These are phyloP conservation scores for Agrypnus murinus DNA, from an alignment of 2,888 invertebrate genomes.

Conservation along the genomic window DNA sequence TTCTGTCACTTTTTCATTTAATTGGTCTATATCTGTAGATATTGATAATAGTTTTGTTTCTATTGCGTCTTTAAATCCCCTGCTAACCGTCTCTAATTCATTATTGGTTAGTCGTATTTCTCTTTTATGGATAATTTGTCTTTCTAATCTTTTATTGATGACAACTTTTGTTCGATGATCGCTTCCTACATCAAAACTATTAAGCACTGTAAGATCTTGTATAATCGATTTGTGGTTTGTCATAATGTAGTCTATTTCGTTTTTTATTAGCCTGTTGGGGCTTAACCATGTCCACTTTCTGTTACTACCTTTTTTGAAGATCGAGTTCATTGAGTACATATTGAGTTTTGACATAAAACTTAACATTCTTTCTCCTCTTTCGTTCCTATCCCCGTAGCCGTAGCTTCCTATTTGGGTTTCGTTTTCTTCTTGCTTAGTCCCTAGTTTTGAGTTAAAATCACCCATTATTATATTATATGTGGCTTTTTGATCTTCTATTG, in stretches of 20 bases:
- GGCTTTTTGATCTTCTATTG: background rate
- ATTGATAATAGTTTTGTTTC: too few species aligned
- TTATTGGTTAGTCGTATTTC: too few species aligned
- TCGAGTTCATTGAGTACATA: background rate
- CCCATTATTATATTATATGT: background rate
- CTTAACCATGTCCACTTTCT: slow-evolving; percentile 17
- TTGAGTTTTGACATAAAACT: background rate
- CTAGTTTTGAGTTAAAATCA: background rate
- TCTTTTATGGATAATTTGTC: too few species aligned
- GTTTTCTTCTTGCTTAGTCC: background rate
- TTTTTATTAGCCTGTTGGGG: background rate
- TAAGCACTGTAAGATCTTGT: slow-evolving; percentile 4
- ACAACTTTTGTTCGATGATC: too few species aligned
- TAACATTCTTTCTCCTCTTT: background rate
- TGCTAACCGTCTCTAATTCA: too few species aligned
- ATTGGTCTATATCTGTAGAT: too few species aligned
- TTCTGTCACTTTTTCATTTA: too few species aligned
- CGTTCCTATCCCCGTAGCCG: background rate
- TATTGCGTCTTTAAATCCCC: too few species aligned
- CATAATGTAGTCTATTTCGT: slow-evolving; percentile 4
- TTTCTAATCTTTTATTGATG: slow-evolving; percentile 1
- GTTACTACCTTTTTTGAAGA: background rate
- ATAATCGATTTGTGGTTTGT: background rate
- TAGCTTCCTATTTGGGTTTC: background rate
- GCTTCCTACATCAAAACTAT: background rate